Base-by-base conservation (phyloP, 2,113 vertebrate genomes). In the Rhinolophus ferrumequinum region DNA sequence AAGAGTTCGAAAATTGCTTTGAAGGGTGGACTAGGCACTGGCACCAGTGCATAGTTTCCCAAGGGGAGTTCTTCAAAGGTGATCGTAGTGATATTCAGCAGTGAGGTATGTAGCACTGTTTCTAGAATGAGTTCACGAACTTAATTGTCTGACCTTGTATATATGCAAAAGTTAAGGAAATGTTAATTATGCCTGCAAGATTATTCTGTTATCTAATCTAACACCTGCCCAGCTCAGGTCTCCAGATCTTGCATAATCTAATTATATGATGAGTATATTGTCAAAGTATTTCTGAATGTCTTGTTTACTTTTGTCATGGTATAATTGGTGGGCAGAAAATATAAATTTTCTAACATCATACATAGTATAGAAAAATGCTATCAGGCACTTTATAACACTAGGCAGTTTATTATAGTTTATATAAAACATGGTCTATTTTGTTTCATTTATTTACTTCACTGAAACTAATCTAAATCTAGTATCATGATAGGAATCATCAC, bases 361-460 rank as follows among this genome's bases (percentile, higher is more conserved):
- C 2, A 33, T 64, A 47, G 28, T 26, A 81, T 8, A 87, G 11
- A 90, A 90, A 86, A 93, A 69, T 87, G n/a, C 8, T 44, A 60
- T 81, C 14, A 82, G 19, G 1, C 5, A 92, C 0, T 79, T 76
- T n/a, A 58, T 22, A 90, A 58, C 8, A 80, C 19, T 64, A 89
- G 13, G 84, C 76, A 58, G 56, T 69, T 47, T 67, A 6, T 87
- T 69, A 58, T 8, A 73, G 85, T 76, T 62, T 85, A 93, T 92
- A 5, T 21, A 56, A 64, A 94, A 66, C 75, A 9, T 94, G 1
- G 1, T 67, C 1, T 4, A 52, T 94, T 94, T 93, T 15, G 1
- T 83, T 92, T 79, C 70, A 1, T 33, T 91, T 97, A 76, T 83
- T 64, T 88, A 3, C 77, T 89, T 97, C 88, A 95, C 33, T 66